These are phyloP conservation scores for Zaprionus nigranus DNA, from an alignment of 1,140 invertebrate genomes.

Conservation along the genomic window DNA sequence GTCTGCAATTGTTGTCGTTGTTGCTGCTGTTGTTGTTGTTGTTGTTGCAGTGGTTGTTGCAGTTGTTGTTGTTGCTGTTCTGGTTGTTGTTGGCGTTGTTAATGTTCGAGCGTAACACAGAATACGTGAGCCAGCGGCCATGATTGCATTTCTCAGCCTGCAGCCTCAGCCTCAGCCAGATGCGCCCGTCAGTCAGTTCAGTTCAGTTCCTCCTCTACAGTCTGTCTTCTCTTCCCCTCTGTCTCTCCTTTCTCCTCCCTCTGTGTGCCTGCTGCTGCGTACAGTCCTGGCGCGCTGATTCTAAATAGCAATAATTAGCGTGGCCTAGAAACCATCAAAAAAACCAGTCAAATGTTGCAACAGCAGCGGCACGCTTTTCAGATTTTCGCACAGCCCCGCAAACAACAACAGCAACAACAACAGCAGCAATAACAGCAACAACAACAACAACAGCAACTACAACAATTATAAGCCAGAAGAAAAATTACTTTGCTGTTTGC, in stretches of 20 bases:
- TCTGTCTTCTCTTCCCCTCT: not conserved
- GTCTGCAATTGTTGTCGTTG: conserved; percentile 41
- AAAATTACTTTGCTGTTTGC: conserved; percentile 81
- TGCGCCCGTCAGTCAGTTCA: conserved; percentile 17
- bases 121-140: conserved; percentile 80
- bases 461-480: conserved; percentile 75
- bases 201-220: conserved; percentile 13
- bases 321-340: conserved; percentile 80
- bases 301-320: conserved; percentile 83
- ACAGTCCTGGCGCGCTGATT: conserved; percentile 52
- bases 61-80: conserved; percentile 43
- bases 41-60: conserved; percentile 30
- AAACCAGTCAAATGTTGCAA: conserved; percentile 55
- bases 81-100: conserved; percentile 67
- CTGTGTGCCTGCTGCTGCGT: conserved; percentile 21
- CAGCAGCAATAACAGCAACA: conserved; percentile 11
- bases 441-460: conserved; percentile 13
- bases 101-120: conserved; percentile 80
- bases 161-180: conserved; percentile 45
- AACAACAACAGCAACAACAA: conserved; percentile 11
- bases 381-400: conserved; percentile 66
- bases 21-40: conserved; percentile 29
- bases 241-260: not conserved
- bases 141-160: conserved; percentile 70
- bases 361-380: conserved; percentile 26